Base-by-base conservation (phyloP, 2,888 invertebrate genomes). In the Fragum fragum region DNA sequence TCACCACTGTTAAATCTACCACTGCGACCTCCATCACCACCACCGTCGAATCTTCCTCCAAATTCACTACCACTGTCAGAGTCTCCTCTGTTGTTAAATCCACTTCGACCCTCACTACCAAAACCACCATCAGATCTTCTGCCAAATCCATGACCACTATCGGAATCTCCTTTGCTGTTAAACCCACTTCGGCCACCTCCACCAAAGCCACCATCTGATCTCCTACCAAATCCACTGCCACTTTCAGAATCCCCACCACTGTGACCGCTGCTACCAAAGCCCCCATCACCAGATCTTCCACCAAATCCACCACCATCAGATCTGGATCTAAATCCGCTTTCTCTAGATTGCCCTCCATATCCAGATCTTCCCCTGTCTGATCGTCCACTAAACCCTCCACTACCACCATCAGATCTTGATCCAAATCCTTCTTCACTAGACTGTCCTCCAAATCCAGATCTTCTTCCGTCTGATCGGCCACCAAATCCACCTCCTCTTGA, bases 161-260 rank as follows among this genome's bases (percentile, higher is more conserved):
- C 73, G 21, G 32, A 36, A 36, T 36, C 32, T 36, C 32, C 32
- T 6, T n/a, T n/a, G n/a, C n/a, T n/a, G n/a, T n/a, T n/a, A n/a
- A n/a, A n/a, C n/a, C 47, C 32, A 36, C 71, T 61, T 23, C 79
- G 63, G 55, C 61, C 61, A 9, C 79, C 75, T 39, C 71, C 79
- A 29, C 80, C 47, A 14, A n/a, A 23, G 26, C 52, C 26, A 18
- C 29, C 26, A n/a, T 18, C 52, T 28, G 47, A 23, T 29, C 57
- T 59, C 61, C 79, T 57, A 66, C 79, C 79, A 76, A 75, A 77
- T 16, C 81, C 77, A 68, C 74, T 39, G 18, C 42, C 29, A 42
- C 14, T 16, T 53, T 53, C 21, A 1, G 74, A 55, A 14, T 79
- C 81, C 14, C 83, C 78, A 73, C 80, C 73, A 32, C 75, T 68